Evolutionary conservation across 2,113 vertebrate genomes (phyloP), one percentile per base, ranked within the genome.

Genomic region (Cyprinus carpio): DNA sequence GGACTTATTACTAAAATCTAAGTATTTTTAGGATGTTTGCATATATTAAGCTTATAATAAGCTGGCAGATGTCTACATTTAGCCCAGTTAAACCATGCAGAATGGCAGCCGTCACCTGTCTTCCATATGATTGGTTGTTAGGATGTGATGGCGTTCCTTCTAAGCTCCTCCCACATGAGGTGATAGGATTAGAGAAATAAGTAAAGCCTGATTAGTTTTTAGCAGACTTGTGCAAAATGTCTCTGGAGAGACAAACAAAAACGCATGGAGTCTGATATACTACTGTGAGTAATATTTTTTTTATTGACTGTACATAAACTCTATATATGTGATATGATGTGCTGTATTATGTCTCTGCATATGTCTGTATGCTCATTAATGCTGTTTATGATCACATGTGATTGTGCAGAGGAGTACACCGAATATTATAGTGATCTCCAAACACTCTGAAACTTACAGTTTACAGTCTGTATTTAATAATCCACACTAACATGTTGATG

Each of bases 181-280:
- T 92, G 91, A 93, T 86, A 0, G 90, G 92, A 93, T 94, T 95
- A 89, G 76, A 87, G 87, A 89, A 83, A 92, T 94, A 93, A 87
- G 85, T 89, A 94, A 93, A 96, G 93, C 94, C 94, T 93, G 93
- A 95, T 96, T 95, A 96, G 90, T 69, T 89, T 85, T 82, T 88
- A 88, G 90, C 81, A 76, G 83, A 85, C 87, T 83, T 75, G 69
- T 75, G 74, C 29, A 91, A 85, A 84, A 95, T 95, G 93, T 90
- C 88, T 89, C 84, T 81, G 84, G 75, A 83, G 87, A 88, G 12
- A 20, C 85, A 75, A 84, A 90, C 60, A 65, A 65, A 92, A 91
- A 90, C 91, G 90, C 84, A 94, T 94, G 93, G 93, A 93, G 43
- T 87, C 91, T 89, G 89, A 93, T 1, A 58, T 89, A 71, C 90